These are phyloP conservation scores for Brachionus asplanchnoidis DNA, from an alignment of 1,140 invertebrate genomes.

Conservation along the genomic window DNA sequence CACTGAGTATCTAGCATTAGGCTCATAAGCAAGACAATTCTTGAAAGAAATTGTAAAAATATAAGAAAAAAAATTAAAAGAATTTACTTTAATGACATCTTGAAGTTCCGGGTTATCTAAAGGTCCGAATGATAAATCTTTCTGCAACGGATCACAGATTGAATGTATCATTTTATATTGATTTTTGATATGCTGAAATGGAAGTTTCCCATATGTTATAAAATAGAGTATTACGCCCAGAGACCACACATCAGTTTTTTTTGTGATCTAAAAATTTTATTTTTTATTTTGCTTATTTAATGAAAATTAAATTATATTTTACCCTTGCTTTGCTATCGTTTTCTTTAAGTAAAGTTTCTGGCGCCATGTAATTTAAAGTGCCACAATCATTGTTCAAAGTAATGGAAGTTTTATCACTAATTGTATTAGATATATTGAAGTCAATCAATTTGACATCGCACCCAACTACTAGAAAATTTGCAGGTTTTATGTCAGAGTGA, in stretches of 20 bases:
- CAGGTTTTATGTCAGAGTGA: conserved; percentile 92
- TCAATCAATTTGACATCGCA: conserved; percentile 89
- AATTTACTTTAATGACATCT: conserved; percentile 54
- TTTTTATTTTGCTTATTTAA: not conserved
- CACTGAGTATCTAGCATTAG: conserved; percentile 67
- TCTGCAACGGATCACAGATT: conserved; percentile 69
- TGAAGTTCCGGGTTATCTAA: conserved; percentile 51
- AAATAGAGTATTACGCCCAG: conserved; percentile 92
- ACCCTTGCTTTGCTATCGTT: conserved; percentile 44
- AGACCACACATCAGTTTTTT: conserved; percentile 93
- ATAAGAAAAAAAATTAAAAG: not conserved
- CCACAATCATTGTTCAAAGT: conserved; percentile 72
- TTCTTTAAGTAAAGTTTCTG: conserved; percentile 72
- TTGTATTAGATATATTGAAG: conserved; percentile 89
- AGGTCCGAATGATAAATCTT: conserved; percentile 69
- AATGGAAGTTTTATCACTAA: conserved; percentile 82
- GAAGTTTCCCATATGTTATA: conserved; percentile 80
- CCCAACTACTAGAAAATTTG: conserved; percentile 84
- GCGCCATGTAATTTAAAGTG: conserved; percentile 92
- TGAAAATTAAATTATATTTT: conserved; percentile 42
- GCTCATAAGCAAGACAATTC: conserved; percentile 68
- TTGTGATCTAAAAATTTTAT: conserved; percentile 66
- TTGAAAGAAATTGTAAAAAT: conserved; percentile 44
- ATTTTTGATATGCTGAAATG: conserved; percentile 77
- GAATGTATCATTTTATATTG: conserved; percentile 71